Conservation (phyloP, 2,113 vertebrate species). For the Cyanistes caeruleus region DNA sequence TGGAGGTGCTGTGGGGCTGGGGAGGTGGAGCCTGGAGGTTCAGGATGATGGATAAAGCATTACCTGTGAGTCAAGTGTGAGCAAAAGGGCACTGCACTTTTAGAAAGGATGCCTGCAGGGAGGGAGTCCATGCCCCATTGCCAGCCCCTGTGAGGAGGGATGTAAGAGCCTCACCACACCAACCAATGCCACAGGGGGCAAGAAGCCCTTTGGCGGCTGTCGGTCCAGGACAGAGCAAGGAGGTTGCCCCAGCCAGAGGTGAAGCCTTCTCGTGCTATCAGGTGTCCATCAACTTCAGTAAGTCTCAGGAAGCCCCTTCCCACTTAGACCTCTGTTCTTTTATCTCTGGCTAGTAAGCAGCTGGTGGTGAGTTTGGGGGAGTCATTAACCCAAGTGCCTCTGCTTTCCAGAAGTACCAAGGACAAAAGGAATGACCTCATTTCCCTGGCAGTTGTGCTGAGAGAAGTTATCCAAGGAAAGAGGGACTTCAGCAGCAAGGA, state of each 20-base stretch:
- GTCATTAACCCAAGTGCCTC: conserved; percentile 32
- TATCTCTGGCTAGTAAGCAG: neutral
- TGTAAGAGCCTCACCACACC: neutral
- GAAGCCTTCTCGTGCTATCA: neutral
- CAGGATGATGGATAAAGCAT: neutral
- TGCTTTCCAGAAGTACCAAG: neutral
- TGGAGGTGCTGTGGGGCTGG: neutral
- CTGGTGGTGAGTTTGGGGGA: neutral
- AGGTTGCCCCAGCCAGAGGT: neutral
- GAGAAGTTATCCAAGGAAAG: neutral
- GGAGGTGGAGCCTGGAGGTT: neutral
- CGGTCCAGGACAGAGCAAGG: neutral
- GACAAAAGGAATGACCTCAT: neutral
- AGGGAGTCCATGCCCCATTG: neutral
- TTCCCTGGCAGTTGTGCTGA: neutral
- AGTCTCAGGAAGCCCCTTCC: conserved; percentile 46
- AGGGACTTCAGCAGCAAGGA: neutral
- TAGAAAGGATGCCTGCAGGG: neutral
- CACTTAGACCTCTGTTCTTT: neutral
- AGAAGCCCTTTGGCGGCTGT: neutral
- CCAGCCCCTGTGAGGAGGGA: rapidly evolving
- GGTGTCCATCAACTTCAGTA: neutral
- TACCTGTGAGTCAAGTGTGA: neutral
- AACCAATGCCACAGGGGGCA: neutral
- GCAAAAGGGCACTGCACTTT: neutral